These are phyloP conservation scores for Lordiphosa fenestrarum DNA, from an alignment of 2,888 invertebrate species.

Conservation along the genomic window DNA sequence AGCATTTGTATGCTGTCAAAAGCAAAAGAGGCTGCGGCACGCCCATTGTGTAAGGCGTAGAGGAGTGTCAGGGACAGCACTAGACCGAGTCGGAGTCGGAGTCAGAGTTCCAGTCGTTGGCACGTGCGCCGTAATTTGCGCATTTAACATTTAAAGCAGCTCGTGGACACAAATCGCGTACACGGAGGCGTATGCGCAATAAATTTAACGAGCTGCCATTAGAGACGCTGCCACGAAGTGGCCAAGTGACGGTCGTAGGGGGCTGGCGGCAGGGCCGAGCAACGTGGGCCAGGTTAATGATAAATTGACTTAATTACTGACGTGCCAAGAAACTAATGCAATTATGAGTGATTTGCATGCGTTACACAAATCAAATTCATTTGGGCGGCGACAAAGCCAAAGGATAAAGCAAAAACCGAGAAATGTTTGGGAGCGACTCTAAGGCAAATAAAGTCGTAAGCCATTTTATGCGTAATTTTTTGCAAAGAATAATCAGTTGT, in stretches of 20 bases:
- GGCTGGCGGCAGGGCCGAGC: not conserved
- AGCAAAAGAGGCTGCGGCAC: constrained; percentile 41
- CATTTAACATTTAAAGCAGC: constrained; percentile 74
- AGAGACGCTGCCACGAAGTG: constrained; percentile 51
- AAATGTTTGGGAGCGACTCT: too few relatives aligned
- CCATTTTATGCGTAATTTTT: too few relatives aligned
- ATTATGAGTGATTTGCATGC: constrained; percentile 44
- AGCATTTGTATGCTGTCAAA: constrained; percentile 69
- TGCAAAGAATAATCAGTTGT: too few relatives aligned
- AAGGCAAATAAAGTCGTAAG: too few relatives aligned
- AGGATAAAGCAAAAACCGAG: too few relatives aligned
- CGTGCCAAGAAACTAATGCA: constrained; percentile 51
- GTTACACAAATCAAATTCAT: constrained; percentile 21
- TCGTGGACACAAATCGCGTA: constrained; percentile 51
- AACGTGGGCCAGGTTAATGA: constrained; percentile 49
- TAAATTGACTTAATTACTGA: constrained; percentile 71
- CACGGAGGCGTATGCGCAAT: constrained; percentile 69
- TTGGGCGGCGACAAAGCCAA: too few relatives aligned
- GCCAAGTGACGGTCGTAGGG: not conserved
- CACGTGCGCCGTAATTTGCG: constrained; percentile 68
- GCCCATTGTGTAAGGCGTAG: constrained; percentile 10
- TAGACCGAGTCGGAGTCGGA: constrained; percentile 22
- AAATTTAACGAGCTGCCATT: constrained; percentile 73
- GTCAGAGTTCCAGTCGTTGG: constrained; percentile 44
- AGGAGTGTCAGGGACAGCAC: constrained; percentile 22